These are phyloP conservation scores for Astyanax mexicanus DNA, from an alignment of 2,797 vertebrate genomes.

Conservation along the genomic window DNA sequence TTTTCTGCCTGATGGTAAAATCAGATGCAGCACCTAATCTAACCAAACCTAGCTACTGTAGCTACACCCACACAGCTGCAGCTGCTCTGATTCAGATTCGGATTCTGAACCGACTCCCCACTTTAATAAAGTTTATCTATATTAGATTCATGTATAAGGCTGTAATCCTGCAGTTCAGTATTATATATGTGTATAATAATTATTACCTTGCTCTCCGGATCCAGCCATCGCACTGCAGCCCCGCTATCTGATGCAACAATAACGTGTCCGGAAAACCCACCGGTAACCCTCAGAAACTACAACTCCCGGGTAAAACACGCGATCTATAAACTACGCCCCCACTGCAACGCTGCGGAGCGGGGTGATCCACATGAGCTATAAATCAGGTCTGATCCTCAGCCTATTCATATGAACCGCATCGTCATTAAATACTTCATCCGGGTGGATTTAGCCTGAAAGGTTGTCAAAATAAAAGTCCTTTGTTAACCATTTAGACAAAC, in stretches of 20 bases:
- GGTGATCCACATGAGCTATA: background rate
- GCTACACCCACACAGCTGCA: too few relatives aligned
- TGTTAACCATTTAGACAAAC: too few relatives aligned
- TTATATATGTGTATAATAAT: background rate
- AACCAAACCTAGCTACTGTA: too few relatives aligned
- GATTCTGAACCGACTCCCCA: too few relatives aligned
- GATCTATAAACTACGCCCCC: slow-evolving; percentile 2
- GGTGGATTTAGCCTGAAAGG: background rate
- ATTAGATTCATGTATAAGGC: too few relatives aligned
- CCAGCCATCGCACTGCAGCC: slow-evolving; percentile 78
- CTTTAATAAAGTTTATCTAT: too few relatives aligned
- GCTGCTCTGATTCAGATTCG: too few relatives aligned
- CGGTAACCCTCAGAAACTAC: background rate
- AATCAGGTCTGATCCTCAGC: slow-evolving; percentile 5
- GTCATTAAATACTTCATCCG: slow-evolving; percentile 23
- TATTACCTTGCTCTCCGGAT: slow-evolving; percentile 80
- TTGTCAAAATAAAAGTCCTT: background rate
- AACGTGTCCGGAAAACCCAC: slow-evolving; percentile 79
- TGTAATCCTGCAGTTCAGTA: too few relatives aligned
- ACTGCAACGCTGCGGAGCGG: rapidly evolving
- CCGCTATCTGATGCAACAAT: slow-evolving; percentile 88
- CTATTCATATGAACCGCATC: background rate
- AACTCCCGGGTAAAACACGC: background rate
- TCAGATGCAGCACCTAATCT: too few relatives aligned
- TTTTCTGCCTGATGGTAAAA: too few relatives aligned